Percentiles rank a stretch among this genome's conserved stretches.
These are phyloP conservation scores for Miniopterus natalensis DNA, from an alignment of 2,113 vertebrate species.

Conservation along the genomic window DNA sequence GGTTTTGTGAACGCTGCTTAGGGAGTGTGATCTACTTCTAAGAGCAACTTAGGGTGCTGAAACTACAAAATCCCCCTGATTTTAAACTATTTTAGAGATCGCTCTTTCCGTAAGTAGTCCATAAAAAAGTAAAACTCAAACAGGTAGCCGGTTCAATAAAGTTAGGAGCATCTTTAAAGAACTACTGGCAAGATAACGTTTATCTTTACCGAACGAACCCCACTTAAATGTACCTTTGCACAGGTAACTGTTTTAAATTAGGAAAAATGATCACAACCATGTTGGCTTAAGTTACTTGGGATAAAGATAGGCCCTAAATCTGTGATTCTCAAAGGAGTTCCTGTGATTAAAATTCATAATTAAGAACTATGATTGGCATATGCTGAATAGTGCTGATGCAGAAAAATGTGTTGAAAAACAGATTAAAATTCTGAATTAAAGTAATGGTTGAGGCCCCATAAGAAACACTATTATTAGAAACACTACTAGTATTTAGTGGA, in stretches of 20 bases:
- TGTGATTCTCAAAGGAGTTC: neutral
- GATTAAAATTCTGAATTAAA: slow-evolving; percentile 17
- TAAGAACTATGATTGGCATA: neutral
- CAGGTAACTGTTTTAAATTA: slow-evolving; percentile 9
- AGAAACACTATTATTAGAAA: neutral
- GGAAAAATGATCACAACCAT: slow-evolving; percentile 15
- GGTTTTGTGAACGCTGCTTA: neutral
- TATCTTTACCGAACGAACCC: slow-evolving; percentile 32
- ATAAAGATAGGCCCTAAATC: neutral
- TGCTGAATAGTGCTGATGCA: neutral
- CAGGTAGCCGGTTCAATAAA: neutral
- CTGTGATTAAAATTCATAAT: slow-evolving; percentile 30
- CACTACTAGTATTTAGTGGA: neutral
- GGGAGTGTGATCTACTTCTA: neutral
- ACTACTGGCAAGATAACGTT: neutral
- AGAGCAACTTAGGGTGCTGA: neutral
- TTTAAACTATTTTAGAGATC: slow-evolving; percentile 27
- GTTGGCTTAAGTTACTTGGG: neutral
- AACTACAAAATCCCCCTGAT: neutral
- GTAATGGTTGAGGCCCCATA: neutral
- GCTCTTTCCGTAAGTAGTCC: neutral
- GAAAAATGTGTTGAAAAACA: slow-evolving; percentile 44
- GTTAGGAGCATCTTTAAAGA: neutral
- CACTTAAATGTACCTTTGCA: slow-evolving; percentile 32
- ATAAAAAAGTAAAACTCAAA: slow-evolving; percentile 42